Percentiles rank a stretch among this genome's conserved stretches.
These are phyloP conservation scores for Leptothorax acervorum DNA, from an alignment of 2,888 invertebrate species.

Conservation along the genomic window DNA sequence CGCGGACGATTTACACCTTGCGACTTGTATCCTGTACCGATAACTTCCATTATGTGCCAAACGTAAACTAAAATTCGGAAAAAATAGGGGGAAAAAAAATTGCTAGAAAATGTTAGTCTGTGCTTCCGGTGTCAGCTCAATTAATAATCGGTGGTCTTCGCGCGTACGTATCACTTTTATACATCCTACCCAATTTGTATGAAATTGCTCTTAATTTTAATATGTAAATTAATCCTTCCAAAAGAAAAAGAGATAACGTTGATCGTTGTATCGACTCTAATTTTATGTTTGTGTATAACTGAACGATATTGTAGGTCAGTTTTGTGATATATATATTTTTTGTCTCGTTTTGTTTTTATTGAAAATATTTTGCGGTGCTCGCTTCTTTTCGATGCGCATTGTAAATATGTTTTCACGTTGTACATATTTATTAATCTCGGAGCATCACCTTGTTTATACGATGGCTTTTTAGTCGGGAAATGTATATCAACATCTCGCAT, in stretches of 20 bases:
- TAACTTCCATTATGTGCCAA: slow-evolving; percentile 69
- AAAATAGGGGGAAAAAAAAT: slow-evolving; percentile 23
- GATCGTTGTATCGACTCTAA: background rate
- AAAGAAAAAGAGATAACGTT: background rate
- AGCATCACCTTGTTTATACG: slow-evolving; percentile 15
- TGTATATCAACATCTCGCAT: slow-evolving; percentile 16
- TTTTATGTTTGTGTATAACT: slow-evolving; percentile 33
- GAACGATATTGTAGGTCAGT: slow-evolving; percentile 14
- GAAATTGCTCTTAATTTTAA: slow-evolving; percentile 33
- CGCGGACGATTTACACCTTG: slow-evolving; percentile 17
- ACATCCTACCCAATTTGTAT: background rate
- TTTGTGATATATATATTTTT: slow-evolving; percentile 12
- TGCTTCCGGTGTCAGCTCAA: slow-evolving; percentile 62
- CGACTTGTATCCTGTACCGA: slow-evolving; percentile 46
- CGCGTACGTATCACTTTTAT: slow-evolving; percentile 43
- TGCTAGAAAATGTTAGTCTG: slow-evolving; percentile 39
- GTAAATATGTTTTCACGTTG: slow-evolving; percentile 71
- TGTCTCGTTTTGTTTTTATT: slow-evolving; percentile 10
- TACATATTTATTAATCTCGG: slow-evolving; percentile 67
- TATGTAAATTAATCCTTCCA: background rate
- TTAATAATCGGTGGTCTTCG: slow-evolving; percentile 40
- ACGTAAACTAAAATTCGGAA: slow-evolving; percentile 44
- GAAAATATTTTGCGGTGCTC: slow-evolving; percentile 22
- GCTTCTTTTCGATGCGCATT: slow-evolving; percentile 58
- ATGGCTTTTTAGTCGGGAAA: slow-evolving; percentile 27